phyloP scores from a whole-genome alignment of 1,140 invertebrate species.

The Lysiphlebus fabarum region DNA sequence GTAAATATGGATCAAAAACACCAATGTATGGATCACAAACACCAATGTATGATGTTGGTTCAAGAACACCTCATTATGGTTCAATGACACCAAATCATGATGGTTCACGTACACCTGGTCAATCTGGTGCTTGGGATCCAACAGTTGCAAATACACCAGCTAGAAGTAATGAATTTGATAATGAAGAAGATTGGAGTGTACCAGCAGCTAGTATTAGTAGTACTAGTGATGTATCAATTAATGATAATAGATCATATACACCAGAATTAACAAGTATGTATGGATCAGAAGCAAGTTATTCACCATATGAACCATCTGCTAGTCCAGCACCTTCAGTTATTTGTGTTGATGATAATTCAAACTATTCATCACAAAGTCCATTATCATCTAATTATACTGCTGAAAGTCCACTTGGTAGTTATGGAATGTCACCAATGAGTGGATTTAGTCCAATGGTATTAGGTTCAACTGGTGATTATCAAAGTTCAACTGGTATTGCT shows the following conservation, averaged over 20 bases:
- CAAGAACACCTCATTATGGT: constrained; percentile 89
- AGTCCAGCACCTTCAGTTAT: constrained; percentile 57
- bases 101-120: constrained; percentile 80
- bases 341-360: constrained; percentile 63
- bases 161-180: constrained; percentile 72
- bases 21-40: constrained; percentile 85
- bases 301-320: constrained; percentile 83
- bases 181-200: constrained; percentile 68
- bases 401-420: constrained; percentile 62
- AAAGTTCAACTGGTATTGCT: constrained; percentile 63
- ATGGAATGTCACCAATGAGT: constrained; percentile 66
- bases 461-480: constrained; percentile 65
- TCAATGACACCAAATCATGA: constrained; percentile 90
- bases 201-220: constrained; percentile 73
- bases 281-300: constrained; percentile 82
- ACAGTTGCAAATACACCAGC: constrained; percentile 81
- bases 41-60: constrained; percentile 84
- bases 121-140: constrained; percentile 88
- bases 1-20: constrained; percentile 74
- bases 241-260: constrained; percentile 90
- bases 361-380: constrained; percentile 65
- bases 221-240: constrained; percentile 74
- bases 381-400: constrained; percentile 65
- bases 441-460: constrained; percentile 85
- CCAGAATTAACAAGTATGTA: constrained; percentile 77